phyloP scores from a whole-genome alignment of 2,888 invertebrate species.

The Stenolophus ochropezus region DNA sequence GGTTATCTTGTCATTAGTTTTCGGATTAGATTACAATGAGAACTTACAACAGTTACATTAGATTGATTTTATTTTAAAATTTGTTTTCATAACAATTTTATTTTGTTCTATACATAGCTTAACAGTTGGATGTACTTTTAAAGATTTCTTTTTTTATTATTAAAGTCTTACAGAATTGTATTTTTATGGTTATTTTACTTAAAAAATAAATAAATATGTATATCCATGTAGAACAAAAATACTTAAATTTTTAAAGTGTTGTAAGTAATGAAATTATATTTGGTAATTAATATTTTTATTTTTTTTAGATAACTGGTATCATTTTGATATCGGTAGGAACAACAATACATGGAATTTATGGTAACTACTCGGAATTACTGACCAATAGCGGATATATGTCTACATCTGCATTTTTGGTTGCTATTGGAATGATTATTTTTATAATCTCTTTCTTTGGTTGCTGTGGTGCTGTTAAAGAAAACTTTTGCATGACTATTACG shows the following conservation, averaged over 20 bases:
- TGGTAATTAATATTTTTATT: not conserved
- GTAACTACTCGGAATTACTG: conserved; percentile 86
- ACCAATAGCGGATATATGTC: conserved; percentile 88
- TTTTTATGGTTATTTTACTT: not conserved
- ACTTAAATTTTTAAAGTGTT: not conserved
- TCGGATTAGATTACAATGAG: not conserved
- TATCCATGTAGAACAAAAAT: not conserved
- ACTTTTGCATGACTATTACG: conserved; percentile 93
- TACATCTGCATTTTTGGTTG: conserved; percentile 89
- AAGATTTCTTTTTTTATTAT: not conserved
- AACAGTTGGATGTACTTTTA: not conserved
- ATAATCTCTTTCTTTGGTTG: conserved; percentile 96
- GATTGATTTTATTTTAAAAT: conserved; percentile 16
- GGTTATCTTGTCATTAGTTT: not conserved
- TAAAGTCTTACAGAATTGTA: not conserved
- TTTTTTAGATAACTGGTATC: conserved; percentile 88
- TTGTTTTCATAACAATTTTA: not conserved
- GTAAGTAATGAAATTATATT: not conserved
- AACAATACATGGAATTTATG: conserved; percentile 82
- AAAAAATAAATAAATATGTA: too few species aligned
- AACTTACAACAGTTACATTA: conserved; percentile 24
- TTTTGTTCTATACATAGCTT: conserved; percentile 25
- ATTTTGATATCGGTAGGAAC: conserved; percentile 89
- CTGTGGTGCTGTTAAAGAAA: conserved; percentile 96
- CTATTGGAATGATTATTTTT: conserved; percentile 92